Evolutionary conservation across 2,113 vertebrate genomes (phyloP), one percentile per base, ranked within the genome.

Genomic region (Sitta europaea): DNA sequence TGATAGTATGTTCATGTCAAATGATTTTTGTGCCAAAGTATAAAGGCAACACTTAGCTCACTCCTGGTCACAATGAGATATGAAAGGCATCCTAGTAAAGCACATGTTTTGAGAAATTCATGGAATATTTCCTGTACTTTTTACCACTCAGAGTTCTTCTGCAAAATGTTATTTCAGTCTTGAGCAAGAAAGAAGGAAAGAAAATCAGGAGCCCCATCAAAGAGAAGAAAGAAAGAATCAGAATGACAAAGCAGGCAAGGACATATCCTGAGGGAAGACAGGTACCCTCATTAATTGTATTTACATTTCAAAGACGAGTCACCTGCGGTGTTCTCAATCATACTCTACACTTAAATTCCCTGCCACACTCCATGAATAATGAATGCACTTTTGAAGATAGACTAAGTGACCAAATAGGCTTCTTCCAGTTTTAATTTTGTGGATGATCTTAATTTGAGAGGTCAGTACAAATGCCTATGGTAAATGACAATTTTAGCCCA

Each of bases 281-380:
- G 71, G 77, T 93, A 84, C 45, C 54, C 54, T 95, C 89, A 94
- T 94, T 93, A 94, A 67, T 53, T 74, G 16, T 96, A 96, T 97
- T 97, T 96, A 94, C 96, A 97, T 94, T 96, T 97, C 96, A 97
- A 96, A 97, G 89, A 63, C 2, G 1, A 92, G 55, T 91, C 90
- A 92, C 93, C 89, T 94, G 82, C 1, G 0, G 71, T 81, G 48
- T 63, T 94, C 88, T 96, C 61, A 92, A 48, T 96, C 59, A 71
- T 78, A 80, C 10, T 35, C 59, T 75, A 43, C 47, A 72, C 65
- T 92, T 89, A 42, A 3, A 55, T 85, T 95, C 66, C n/a, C 35
- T 76, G 66, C 53, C 45, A 68, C 79, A 78, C 55, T 86, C 42
- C 58, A 23, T 89, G 79, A 96, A 95, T 95, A 95, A 96, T 87